Conservation (phyloP, 37 sponge, comb jelly and placozoan species). For the Ephydatia muelleri region DNA sequence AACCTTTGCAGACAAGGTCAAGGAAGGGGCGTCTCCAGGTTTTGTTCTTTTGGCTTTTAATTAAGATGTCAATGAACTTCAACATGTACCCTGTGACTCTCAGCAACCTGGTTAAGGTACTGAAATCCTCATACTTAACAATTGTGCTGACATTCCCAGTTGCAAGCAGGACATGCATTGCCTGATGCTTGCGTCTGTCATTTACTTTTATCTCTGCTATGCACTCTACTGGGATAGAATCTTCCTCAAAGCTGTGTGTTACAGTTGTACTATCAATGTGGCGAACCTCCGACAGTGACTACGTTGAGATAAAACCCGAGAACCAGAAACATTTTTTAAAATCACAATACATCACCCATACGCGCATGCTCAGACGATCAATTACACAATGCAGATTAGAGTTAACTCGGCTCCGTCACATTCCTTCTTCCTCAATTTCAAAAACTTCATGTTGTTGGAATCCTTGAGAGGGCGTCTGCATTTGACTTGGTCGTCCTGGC, state of each 20-base stretch:
- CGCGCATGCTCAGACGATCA: no score
- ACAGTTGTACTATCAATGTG: not conserved
- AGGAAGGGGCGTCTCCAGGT: not conserved
- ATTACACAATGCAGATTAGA: no score
- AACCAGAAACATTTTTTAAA: no score
- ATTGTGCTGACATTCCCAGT: not conserved
- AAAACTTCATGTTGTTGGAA: no score
- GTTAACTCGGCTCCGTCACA: no score
- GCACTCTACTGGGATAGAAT: slow-evolving; percentile 20
- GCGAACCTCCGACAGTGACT: no score
- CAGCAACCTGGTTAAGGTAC: slow-evolving; percentile 1
- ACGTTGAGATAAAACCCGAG: no score
- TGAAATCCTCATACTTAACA: slow-evolving; percentile 28
- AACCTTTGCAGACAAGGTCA: not conserved
- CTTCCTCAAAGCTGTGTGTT: not conserved
- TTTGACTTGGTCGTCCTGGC: no score
- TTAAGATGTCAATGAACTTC: slow-evolving; percentile 3
- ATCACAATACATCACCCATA: no score
- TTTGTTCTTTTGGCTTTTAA: not conserved
- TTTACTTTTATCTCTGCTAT: slow-evolving; percentile 14
- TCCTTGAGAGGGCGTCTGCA: no score
- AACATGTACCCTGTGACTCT: slow-evolving; percentile 12
- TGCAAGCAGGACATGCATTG: slow-evolving; percentile 2
- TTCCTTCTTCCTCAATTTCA: no score
- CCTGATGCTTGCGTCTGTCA: not conserved